Percentiles rank a stretch among this genome's conserved stretches.
phyloP scores from a whole-genome alignment of 2,888 invertebrate genomes.

The Muscina levida region DNA sequence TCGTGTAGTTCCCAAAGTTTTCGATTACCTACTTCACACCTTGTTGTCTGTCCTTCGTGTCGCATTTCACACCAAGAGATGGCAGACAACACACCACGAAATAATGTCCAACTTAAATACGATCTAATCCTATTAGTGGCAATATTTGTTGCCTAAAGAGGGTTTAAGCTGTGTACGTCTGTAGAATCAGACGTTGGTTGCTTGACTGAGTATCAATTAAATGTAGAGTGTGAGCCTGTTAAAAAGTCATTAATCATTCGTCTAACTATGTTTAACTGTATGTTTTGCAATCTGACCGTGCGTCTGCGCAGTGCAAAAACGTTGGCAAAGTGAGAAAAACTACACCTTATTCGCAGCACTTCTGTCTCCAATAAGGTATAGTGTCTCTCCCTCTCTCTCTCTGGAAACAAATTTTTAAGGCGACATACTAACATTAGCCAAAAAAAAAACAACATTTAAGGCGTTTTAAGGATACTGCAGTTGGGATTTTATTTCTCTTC shows the following conservation, averaged over 20 bases:
- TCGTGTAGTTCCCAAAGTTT: slow-evolving; percentile 3
- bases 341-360: slow-evolving; percentile 47
- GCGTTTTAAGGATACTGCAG: slow-evolving; percentile 29
- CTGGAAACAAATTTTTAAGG: slow-evolving; percentile 43
- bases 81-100: background rate
- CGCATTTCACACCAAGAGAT: slow-evolving; percentile 34
- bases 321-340: slow-evolving; percentile 56
- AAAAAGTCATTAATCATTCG: slow-evolving; percentile 79
- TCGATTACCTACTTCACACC: slow-evolving; percentile 36
- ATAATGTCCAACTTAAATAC: slow-evolving; percentile 31
- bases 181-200: slow-evolving; percentile 2
- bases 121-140: slow-evolving; percentile 76
- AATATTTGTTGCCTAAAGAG: slow-evolving; percentile 71
- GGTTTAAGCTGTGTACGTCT: slow-evolving; percentile 52
- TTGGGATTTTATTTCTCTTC: slow-evolving; percentile 9
- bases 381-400: too few relatives aligned
- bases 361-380: too few relatives aligned
- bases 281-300: slow-evolving; percentile 35
- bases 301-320: background rate
- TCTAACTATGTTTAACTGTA: slow-evolving; percentile 73
- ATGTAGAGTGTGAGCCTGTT: slow-evolving; percentile 76
- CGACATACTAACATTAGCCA: slow-evolving; percentile 61
- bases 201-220: slow-evolving; percentile 73
- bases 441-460: slow-evolving; percentile 9
- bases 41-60: slow-evolving; percentile 22